Evolutionary conservation across 2,797 vertebrate genomes (phyloP).

Genomic region (Anguilla megastoma): DNA sequence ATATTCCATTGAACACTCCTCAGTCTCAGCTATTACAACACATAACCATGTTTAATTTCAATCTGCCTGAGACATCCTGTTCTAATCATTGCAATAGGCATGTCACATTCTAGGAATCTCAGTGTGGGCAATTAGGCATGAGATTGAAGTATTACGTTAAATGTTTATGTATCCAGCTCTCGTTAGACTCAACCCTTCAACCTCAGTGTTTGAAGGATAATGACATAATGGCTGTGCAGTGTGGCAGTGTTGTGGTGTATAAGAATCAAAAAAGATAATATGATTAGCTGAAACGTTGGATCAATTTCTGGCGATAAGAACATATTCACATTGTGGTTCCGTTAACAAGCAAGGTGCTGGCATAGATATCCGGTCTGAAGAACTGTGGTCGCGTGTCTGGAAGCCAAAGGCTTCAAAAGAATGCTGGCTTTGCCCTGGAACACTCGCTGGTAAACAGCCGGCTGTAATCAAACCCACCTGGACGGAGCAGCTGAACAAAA

Average conservation of each 20-base stretch:
- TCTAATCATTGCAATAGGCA: no score
- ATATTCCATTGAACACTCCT: no score
- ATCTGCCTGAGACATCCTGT: no score
- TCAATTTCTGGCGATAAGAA: background rate
- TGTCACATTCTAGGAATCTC: no score
- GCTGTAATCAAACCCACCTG: conserved; percentile 1
- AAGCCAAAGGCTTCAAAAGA: background rate
- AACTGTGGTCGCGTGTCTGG: background rate
- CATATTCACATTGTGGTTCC: background rate
- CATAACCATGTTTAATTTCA: no score
- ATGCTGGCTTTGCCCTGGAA: background rate
- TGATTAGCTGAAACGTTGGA: background rate
- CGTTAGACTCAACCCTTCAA: background rate
- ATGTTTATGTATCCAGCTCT: background rate
- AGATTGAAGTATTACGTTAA: no score
- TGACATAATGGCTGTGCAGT: background rate
- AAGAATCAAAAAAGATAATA: background rate
- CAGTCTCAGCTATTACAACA: no score
- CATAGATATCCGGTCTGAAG: background rate
- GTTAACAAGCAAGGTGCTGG: background rate
- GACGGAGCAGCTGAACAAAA: background rate
- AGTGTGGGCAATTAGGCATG: no score
- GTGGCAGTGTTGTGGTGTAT: background rate
- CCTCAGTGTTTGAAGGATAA: background rate
- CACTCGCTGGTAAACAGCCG: background rate